Evolutionary conservation across 2,888 invertebrate genomes (phyloP).

Genomic region (Augiades crinisus): DNA sequence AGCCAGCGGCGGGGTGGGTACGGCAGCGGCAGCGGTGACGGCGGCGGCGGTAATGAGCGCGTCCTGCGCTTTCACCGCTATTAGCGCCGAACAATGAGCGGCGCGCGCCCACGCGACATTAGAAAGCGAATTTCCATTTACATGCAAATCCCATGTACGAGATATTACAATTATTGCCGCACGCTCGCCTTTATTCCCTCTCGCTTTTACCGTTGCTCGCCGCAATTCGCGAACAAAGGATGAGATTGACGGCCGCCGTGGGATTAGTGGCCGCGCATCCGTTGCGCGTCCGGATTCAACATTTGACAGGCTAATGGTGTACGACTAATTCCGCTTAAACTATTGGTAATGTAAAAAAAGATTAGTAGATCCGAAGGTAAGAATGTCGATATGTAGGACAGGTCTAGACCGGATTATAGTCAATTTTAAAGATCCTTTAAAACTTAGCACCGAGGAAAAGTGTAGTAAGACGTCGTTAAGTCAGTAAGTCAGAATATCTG

Average conservation of each 20-base stretch:
- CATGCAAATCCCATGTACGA: constrained; percentile 51
- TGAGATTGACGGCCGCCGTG: background rate
- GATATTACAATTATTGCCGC: constrained; percentile 20
- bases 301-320: background rate
- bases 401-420: no score
- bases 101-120: constrained; percentile 44
- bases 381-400: no score
- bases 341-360: no score
- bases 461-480: no score
- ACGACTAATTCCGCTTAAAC: no score
- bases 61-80: constrained; percentile 60
- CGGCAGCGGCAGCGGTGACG: background rate
- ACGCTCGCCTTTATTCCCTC: constrained; percentile 2
- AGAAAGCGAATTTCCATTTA: constrained; percentile 68
- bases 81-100: constrained; percentile 42
- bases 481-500: no score
- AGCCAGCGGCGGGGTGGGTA: no score
- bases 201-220: constrained; percentile 6
- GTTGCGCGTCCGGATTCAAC: background rate
- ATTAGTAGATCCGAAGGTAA: no score
- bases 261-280: background rate
- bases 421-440: no score
- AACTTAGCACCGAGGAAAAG: no score
- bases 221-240: background rate
- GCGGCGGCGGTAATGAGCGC: constrained; percentile 28